A percentile compares a stretch with the other conserved stretches of the same genome.
phyloP scores from a whole-genome alignment of 2,888 invertebrate genomes.

The Nowickia ferox region DNA sequence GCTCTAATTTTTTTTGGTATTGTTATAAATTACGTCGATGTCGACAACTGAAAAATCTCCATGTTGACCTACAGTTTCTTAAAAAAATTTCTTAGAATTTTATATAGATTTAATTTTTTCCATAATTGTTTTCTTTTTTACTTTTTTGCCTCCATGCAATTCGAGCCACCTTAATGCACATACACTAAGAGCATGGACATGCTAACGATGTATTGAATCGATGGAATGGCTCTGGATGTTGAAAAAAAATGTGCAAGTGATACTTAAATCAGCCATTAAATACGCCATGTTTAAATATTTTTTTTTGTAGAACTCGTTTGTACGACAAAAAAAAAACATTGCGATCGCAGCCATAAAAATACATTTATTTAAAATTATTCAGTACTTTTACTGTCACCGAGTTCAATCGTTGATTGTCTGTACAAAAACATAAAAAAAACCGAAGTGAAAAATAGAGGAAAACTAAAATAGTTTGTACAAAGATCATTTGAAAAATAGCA shows the following conservation, averaged over 20 bases:
- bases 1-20: too few relatives aligned
- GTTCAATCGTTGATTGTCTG: constrained; percentile 73
- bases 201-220: constrained; percentile 35
- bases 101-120: too few relatives aligned
- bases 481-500: constrained; percentile 66
- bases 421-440: constrained; percentile 48
- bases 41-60: too few relatives aligned
- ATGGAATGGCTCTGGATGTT: constrained; percentile 50
- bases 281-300: constrained; percentile 79
- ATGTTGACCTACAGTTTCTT: too few relatives aligned
- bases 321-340: constrained; percentile 64
- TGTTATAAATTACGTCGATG: too few relatives aligned
- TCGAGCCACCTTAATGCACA: not conserved
- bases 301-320: constrained; percentile 68
- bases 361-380: constrained; percentile 70
- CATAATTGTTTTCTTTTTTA: too few relatives aligned
- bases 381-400: constrained; percentile 75
- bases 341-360: constrained; percentile 70
- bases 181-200: constrained; percentile 28
- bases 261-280: constrained; percentile 71
- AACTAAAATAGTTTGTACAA: constrained; percentile 68
- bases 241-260: constrained; percentile 65
- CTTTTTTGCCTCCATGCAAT: too few relatives aligned
- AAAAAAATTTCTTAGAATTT: too few relatives aligned
- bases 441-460: constrained; percentile 77